phyloP scores from a whole-genome alignment of 2,888 invertebrate species.

The Odontocolon sp. region DNA sequence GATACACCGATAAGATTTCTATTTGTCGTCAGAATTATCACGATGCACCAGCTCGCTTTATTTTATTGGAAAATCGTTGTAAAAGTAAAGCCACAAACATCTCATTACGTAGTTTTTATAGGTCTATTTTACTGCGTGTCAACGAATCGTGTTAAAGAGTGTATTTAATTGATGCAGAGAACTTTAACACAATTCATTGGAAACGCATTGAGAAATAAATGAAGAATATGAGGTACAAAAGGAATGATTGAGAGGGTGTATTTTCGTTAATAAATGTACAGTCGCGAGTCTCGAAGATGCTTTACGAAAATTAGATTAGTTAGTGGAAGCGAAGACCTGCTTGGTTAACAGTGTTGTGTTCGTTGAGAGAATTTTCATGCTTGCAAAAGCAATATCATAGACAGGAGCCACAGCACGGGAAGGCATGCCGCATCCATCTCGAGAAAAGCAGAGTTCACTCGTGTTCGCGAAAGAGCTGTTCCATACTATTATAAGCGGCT shows the following conservation, averaged over 20 bases:
- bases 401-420: no score
- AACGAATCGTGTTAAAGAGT: no score
- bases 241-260: no score
- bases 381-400: neutral
- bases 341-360: conserved; percentile 13
- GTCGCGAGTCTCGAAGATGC: neutral
- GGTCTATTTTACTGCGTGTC: no score
- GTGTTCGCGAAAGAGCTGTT: conserved; percentile 24
- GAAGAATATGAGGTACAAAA: no score
- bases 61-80: conserved; percentile 53
- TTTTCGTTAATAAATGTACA: no score
- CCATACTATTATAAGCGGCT: conserved; percentile 50
- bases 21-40: conserved; percentile 65
- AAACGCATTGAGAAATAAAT: no score
- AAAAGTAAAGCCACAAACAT: conserved; percentile 36
- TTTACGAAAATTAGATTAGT: conserved; percentile 27
- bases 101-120: neutral
- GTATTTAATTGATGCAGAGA: no score
- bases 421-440: conserved; percentile 23
- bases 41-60: conserved; percentile 55
- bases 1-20: conserved; percentile 65
- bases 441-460: conserved; percentile 25
- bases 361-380: conserved; percentile 25
- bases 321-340: conserved; percentile 8
- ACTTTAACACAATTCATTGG: no score